A percentile compares a stretch with the other conserved stretches of the same genome.
phyloP scores from a whole-genome alignment of 2,113 vertebrate genomes.

The Gobius niger region DNA sequence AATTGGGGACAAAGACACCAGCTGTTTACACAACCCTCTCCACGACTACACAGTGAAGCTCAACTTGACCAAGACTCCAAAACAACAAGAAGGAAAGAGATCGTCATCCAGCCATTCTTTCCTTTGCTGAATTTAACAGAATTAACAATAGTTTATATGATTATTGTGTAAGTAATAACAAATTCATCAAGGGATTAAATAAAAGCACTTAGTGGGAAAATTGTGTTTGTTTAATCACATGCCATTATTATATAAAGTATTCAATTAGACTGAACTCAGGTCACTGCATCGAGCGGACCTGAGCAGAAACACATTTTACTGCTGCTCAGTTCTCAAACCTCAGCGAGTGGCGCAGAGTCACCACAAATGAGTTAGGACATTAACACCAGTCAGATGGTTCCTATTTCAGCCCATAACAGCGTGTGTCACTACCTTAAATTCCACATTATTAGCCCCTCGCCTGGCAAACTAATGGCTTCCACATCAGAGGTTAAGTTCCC shows the following conservation, averaged over 20 bases:
- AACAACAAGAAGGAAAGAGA: slow-evolving; percentile 7
- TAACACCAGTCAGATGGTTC: slow-evolving; percentile 72
- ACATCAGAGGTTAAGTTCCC: slow-evolving; percentile 63
- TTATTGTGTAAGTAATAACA: slow-evolving; percentile 57
- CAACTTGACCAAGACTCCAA: neutral
- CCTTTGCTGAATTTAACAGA: slow-evolving; percentile 48
- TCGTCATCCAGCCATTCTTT: slow-evolving; percentile 30
- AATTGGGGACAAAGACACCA: slow-evolving; percentile 64
- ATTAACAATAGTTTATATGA: slow-evolving; percentile 40
- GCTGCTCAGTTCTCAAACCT: slow-evolving; percentile 41
- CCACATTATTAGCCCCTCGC: slow-evolving; percentile 60
- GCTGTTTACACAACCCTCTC: slow-evolving; percentile 57
- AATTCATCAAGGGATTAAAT: slow-evolving; percentile 51
- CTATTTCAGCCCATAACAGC: slow-evolving; percentile 60
- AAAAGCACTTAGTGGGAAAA: slow-evolving; percentile 62
- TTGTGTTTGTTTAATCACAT: slow-evolving; percentile 64
- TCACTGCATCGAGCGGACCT: slow-evolving; percentile 25
- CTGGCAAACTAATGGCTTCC: slow-evolving; percentile 70
- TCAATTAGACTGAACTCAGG: slow-evolving; percentile 44
- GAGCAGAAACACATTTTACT: slow-evolving; percentile 51
- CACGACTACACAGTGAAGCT: neutral
- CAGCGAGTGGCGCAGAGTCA: slow-evolving; percentile 36
- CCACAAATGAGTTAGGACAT: slow-evolving; percentile 61
- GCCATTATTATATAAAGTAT: slow-evolving; percentile 56
- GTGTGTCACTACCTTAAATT: slow-evolving; percentile 54